Percentiles rank a stretch among this genome's conserved stretches.
Conservation (phyloP, 2,888 invertebrate genomes). For the Philhelius pedissequus region DNA sequence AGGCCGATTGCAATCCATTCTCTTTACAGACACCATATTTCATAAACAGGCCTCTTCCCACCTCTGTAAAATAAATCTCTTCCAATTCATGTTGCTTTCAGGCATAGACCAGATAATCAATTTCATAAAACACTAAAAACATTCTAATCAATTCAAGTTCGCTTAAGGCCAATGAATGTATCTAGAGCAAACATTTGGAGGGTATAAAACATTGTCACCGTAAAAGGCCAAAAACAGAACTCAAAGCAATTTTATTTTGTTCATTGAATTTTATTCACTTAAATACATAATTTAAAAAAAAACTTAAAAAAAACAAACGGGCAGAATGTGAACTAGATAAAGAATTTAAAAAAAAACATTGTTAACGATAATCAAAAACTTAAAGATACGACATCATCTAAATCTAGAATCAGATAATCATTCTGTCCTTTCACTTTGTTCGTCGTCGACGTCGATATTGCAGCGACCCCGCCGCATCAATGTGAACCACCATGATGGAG, state of each 20-base stretch:
- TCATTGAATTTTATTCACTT: constrained; percentile 52
- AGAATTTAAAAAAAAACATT: constrained; percentile 2
- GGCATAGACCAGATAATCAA: not conserved
- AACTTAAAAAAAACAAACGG: constrained; percentile 1
- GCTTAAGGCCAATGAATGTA: constrained; percentile 55
- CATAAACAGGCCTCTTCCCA: not conserved
- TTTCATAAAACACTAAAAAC: not conserved
- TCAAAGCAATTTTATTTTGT: constrained; percentile 8
- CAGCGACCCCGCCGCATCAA: constrained; percentile 29
- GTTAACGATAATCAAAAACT: constrained; percentile 8
- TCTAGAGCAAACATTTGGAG: constrained; percentile 36
- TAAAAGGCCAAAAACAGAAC: constrained; percentile 45
- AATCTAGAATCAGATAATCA: constrained; percentile 28
- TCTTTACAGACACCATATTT: not conserved
- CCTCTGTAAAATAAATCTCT: not conserved
- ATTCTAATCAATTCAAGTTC: constrained; percentile 25
- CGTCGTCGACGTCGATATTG: not conserved
- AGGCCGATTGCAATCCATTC: not conserved
- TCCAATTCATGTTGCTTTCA: not conserved
- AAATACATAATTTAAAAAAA: constrained; percentile 37
- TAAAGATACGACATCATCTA: not conserved
- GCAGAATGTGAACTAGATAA: constrained; percentile 1
- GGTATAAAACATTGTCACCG: constrained; percentile 29
- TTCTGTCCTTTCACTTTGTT: constrained; percentile 63
- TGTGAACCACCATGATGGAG: constrained; percentile 49